These are phyloP conservation scores for Macropus fuliginosus DNA, from an alignment of 2,797 vertebrate genomes.

Conservation along the genomic window DNA sequence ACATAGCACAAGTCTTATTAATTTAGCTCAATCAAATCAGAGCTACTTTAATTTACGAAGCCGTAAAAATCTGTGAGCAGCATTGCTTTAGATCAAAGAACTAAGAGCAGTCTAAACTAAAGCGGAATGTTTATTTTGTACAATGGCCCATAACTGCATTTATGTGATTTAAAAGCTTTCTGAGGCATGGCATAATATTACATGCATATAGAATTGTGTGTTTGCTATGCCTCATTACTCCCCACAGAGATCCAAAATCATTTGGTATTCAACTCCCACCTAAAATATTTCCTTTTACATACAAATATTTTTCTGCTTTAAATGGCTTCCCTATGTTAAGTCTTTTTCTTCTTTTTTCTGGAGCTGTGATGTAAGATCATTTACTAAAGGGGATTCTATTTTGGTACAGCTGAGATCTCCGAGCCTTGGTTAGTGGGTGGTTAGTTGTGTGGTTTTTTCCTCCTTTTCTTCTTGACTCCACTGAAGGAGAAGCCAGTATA, in stretches of 20 bases:
- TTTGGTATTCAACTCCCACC: slow-evolving; percentile 88
- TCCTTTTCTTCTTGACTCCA: neutral
- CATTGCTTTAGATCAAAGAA: slow-evolving; percentile 86
- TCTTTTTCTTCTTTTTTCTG: neutral
- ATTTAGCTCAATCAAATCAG: slow-evolving; percentile 89
- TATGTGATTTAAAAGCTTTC: slow-evolving; percentile 92
- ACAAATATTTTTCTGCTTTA: slow-evolving; percentile 82
- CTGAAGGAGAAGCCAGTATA: neutral
- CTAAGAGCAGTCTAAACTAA: slow-evolving; percentile 88
- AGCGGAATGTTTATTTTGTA: slow-evolving; percentile 94
- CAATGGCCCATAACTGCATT: slow-evolving; percentile 93
- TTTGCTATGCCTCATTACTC: slow-evolving; percentile 92
- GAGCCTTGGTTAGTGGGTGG: slow-evolving; percentile 29
- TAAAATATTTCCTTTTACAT: slow-evolving; percentile 87
- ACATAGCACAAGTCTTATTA: slow-evolving; percentile 87
- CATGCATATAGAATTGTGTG: slow-evolving; percentile 91
- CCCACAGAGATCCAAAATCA: slow-evolving; percentile 89
- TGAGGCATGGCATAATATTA: slow-evolving; percentile 89
- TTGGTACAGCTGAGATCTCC: slow-evolving; percentile 41
- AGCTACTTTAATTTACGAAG: slow-evolving; percentile 88
- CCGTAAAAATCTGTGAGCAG: slow-evolving; percentile 86
- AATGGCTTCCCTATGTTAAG: slow-evolving; percentile 84
- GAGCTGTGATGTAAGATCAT: slow-evolving; percentile 69
- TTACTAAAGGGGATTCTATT: slow-evolving; percentile 71
- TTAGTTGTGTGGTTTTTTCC: too few relatives aligned